Conservation (phyloP, 2,888 invertebrate species). For the Philonicus albiceps region DNA sequence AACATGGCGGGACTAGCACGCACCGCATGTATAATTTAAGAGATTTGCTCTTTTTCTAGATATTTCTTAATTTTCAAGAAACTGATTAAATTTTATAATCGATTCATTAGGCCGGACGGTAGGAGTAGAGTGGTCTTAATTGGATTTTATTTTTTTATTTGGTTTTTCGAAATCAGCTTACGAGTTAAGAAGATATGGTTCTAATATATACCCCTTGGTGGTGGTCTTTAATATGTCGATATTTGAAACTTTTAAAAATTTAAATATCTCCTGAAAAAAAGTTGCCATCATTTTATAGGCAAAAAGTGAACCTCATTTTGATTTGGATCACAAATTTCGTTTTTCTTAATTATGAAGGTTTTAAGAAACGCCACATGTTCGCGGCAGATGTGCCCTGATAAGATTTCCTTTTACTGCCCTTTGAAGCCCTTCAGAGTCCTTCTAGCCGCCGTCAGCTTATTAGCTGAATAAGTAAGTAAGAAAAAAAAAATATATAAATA, state of each 20-base stretch:
- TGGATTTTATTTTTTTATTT: not conserved
- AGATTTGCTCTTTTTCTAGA: not conserved
- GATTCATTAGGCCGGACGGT: not conserved
- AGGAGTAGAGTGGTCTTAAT: not conserved
- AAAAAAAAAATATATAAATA: not conserved
- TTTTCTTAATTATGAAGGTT: not conserved
- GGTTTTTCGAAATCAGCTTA: not conserved
- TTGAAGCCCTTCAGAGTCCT: not conserved
- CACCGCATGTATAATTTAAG: not conserved
- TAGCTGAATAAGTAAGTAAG: not conserved
- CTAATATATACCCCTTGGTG: not conserved
- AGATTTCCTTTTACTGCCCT: not conserved
- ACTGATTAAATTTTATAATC: conserved; percentile 29
- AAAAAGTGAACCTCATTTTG: not conserved
- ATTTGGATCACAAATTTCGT: not conserved
- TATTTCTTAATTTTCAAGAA: conserved; percentile 25
- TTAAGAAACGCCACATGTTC: not conserved
- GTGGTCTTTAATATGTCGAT: not conserved
- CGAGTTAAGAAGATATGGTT: not conserved
- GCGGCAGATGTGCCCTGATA: not conserved
- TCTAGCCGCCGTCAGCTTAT: not conserved
- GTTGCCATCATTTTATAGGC: not conserved
- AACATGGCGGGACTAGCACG: not conserved
- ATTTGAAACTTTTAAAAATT: not conserved
- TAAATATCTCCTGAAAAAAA: not conserved